Conservation (phyloP, 2,797 vertebrate genomes). For the Tenualosa ilisha region DNA sequence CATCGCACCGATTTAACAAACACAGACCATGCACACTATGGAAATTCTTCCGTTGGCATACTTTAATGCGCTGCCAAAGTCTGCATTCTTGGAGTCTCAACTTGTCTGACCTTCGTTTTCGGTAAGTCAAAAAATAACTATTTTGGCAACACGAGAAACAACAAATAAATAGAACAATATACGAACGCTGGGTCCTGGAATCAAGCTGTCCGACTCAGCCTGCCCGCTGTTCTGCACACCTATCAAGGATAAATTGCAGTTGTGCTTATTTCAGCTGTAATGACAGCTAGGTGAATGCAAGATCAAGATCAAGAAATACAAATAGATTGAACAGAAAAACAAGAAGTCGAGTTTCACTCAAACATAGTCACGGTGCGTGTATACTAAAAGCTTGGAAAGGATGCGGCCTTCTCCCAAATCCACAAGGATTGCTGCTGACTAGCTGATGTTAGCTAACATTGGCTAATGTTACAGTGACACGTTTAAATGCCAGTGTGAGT, state of each 20-base stretch:
- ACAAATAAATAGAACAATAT: slow-evolving; percentile 20
- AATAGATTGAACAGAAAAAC: background rate
- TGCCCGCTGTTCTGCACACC: slow-evolving; percentile 24
- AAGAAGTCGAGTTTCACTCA: background rate
- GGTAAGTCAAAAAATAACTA: background rate
- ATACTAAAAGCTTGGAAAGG: background rate
- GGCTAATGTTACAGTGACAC: slow-evolving; percentile 4
- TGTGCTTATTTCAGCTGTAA: background rate
- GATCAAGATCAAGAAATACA: background rate
- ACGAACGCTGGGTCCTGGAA: slow-evolving; percentile 27
- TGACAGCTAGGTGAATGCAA: background rate
- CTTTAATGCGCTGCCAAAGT: background rate
- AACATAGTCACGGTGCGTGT: background rate
- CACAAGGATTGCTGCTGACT: slow-evolving; percentile 3
- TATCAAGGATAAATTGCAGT: background rate
- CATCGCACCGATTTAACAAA: slow-evolving; percentile 37
- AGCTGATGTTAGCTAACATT: slow-evolving; percentile 9
- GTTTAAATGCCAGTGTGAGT: background rate
- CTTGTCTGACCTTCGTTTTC: background rate
- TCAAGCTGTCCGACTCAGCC: slow-evolving; percentile 39
- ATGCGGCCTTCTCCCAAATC: slow-evolving; percentile 21
- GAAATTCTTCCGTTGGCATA: slow-evolving; percentile 27
- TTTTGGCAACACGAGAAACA: background rate
- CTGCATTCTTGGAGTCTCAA: slow-evolving; percentile 2
- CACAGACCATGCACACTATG: slow-evolving; percentile 26